Conservation (phyloP, 2,888 invertebrate species). For the Pandemis corylana region DNA sequence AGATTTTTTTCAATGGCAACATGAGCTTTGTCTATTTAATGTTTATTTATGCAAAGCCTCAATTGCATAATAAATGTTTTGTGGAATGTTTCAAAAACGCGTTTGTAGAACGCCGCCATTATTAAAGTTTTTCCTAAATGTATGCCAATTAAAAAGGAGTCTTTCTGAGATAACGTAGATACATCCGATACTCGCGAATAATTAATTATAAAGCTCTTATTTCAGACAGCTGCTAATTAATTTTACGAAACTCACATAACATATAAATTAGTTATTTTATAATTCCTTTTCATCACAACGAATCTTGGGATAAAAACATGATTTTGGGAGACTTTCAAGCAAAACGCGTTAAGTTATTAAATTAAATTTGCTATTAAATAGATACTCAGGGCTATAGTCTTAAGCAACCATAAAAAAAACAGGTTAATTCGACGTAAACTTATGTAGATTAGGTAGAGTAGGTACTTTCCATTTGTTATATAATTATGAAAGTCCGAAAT, state of each 20-base stretch:
- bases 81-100: neutral
- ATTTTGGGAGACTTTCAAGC: neutral
- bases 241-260: neutral
- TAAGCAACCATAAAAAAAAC: too few relatives aligned
- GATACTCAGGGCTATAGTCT: too few relatives aligned
- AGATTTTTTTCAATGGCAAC: conserved; percentile 17
- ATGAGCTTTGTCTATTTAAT: conserved; percentile 7
- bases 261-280: neutral
- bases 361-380: too few relatives aligned
- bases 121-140: neutral
- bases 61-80: conserved; percentile 11
- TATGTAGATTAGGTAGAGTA: too few relatives aligned
- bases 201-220: conserved; percentile 8
- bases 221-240: conserved; percentile 4
- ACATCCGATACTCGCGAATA: neutral
- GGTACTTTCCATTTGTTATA: too few relatives aligned
- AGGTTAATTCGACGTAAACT: too few relatives aligned
- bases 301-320: neutral
- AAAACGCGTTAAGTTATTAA: too few relatives aligned
- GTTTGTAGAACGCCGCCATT: neutral
- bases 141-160: neutral
- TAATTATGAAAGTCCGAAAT: too few relatives aligned
- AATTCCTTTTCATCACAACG: neutral
- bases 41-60: conserved; percentile 11
- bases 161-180: neutral